Percentiles rank a stretch among this genome's conserved stretches.
phyloP scores from a whole-genome alignment of 2,888 invertebrate genomes.

The Diarsia brunnea region DNA sequence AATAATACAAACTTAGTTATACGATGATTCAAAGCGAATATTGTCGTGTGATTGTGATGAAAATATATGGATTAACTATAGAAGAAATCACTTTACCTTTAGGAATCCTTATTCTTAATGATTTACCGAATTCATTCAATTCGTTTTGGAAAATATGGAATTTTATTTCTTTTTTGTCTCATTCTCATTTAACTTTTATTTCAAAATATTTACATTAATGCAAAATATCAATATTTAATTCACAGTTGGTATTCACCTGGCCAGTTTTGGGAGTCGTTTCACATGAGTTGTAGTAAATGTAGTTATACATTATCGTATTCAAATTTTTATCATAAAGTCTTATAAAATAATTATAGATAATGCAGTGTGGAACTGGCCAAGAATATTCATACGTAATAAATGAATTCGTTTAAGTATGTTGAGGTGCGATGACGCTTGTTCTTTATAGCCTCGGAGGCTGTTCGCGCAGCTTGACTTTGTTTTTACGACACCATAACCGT shows the following conservation, averaged over 20 bases:
- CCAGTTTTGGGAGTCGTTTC: conserved; percentile 19
- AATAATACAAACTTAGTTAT: no score
- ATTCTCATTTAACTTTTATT: not conserved
- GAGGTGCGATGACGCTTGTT: conserved; percentile 80
- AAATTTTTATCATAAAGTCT: conserved; percentile 48
- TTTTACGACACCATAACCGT: conserved; percentile 87
- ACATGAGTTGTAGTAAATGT: conserved; percentile 38
- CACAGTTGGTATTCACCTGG: conserved; percentile 17
- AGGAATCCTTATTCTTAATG: not conserved
- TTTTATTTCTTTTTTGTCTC: not conserved
- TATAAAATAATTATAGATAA: conserved; percentile 62
- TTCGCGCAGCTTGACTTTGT: conserved; percentile 88
- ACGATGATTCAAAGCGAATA: conserved; percentile 11
- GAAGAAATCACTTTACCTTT: not conserved
- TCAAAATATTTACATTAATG: conserved; percentile 25
- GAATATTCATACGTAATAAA: conserved; percentile 70
- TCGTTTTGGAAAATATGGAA: not conserved
- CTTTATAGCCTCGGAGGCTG: conserved; percentile 81
- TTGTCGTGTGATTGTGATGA: not conserved
- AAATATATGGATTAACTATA: not conserved
- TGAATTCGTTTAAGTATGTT: conserved; percentile 65
- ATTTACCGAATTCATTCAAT: not conserved
- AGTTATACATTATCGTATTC: conserved; percentile 52
- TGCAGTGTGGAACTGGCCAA: conserved; percentile 58
- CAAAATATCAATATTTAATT: conserved; percentile 36